A percentile compares a stretch with the other conserved stretches of the same genome.
Conservation (phyloP, 2,113 vertebrate genomes). For the Myocastor coypus region DNA sequence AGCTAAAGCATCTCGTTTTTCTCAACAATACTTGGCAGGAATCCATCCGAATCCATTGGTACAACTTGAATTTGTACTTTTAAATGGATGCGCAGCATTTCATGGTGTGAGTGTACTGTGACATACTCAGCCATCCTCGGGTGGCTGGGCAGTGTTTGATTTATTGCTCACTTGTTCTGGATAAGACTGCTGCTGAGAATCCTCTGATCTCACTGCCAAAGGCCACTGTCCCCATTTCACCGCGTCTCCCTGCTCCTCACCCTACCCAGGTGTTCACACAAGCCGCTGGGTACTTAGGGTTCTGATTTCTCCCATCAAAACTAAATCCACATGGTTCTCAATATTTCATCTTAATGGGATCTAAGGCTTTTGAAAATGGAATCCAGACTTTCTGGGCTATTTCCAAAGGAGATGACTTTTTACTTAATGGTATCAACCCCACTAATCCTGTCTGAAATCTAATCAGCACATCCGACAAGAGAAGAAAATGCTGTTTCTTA, state of each 20-base stretch:
- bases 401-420: slow-evolving; percentile 75
- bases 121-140: slow-evolving; percentile 38
- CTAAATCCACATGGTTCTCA: slow-evolving; percentile 54
- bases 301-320: slow-evolving; percentile 42
- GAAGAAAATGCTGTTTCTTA: slow-evolving; percentile 52
- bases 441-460: slow-evolving; percentile 78
- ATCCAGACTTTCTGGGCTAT: slow-evolving; percentile 66
- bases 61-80: background rate
- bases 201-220: slow-evolving; percentile 56
- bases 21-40: background rate
- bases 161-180: slow-evolving; percentile 59
- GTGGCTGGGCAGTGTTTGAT: slow-evolving; percentile 45
- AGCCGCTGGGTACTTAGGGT: background rate
- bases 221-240: background rate
- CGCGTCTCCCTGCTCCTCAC: accelerated
- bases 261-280: background rate
- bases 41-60: background rate
- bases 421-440: slow-evolving; percentile 69
- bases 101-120: background rate
- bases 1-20: slow-evolving; percentile 5
- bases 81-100: background rate
- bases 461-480: slow-evolving; percentile 71
- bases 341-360: slow-evolving; percentile 77
- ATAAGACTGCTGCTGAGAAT: slow-evolving; percentile 58
- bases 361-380: slow-evolving; percentile 70